Conservation (phyloP, 2,113 vertebrate species). For the Cryptoleucopteryx plumbea region DNA sequence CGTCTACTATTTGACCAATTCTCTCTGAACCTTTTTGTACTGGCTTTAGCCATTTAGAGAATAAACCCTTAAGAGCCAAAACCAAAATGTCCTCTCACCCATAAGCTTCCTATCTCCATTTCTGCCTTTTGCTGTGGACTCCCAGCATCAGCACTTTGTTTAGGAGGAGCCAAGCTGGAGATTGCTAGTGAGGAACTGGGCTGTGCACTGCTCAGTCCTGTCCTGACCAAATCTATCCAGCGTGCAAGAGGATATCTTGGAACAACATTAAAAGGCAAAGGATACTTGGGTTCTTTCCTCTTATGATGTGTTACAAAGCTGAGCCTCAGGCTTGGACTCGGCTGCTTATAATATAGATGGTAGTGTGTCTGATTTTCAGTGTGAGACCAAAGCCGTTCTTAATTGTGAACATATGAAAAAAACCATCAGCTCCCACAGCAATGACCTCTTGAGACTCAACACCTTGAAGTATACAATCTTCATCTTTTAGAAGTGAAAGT, state of each 20-base stretch:
- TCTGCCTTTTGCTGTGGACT: background rate
- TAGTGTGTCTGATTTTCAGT: background rate
- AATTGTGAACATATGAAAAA: background rate
- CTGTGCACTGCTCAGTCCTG: background rate
- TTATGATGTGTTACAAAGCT: slow-evolving; percentile 47
- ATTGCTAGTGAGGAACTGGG: background rate
- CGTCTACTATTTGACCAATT: background rate
- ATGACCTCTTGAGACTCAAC: background rate
- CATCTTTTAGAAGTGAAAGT: background rate
- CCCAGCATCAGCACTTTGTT: background rate
- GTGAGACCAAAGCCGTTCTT: background rate
- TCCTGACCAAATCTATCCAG: slow-evolving; percentile 29
- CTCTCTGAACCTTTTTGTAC: background rate
- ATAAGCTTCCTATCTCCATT: background rate
- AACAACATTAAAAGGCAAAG: slow-evolving; percentile 35
- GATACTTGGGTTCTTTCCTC: slow-evolving; percentile 4
- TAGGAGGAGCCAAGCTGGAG: background rate
- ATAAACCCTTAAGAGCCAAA: background rate
- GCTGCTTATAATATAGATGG: background rate
- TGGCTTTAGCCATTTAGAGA: background rate
- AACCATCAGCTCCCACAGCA: background rate
- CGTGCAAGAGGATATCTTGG: slow-evolving; percentile 35
- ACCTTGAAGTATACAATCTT: background rate
- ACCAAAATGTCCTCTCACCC: background rate
- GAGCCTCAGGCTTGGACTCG: slow-evolving; percentile 38